Base-by-base conservation (phyloP, 2,888 invertebrate species). In the Liopterus haemorrhoidalis region DNA sequence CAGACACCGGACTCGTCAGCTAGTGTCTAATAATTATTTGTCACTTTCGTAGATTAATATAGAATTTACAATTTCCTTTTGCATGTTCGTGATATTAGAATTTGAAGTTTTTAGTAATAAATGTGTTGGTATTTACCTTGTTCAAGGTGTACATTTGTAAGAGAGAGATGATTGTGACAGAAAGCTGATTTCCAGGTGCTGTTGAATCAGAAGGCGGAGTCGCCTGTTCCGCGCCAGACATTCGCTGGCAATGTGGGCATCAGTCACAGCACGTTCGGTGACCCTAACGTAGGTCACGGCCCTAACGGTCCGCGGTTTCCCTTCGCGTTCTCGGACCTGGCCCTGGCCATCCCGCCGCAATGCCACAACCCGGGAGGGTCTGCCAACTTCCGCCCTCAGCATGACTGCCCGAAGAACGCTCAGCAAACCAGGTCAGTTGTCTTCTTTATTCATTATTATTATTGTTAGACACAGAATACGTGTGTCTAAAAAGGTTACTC, bases 251-350 rank as follows among this genome's bases (percentile, higher is more conserved):
- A 30, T 25, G 11, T 12, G 8, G 31, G 41, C 21, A 28, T 46
- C 14, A 19, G 41, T 11, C 46, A 40, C 25, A 24, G 32, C 5
- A 35, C 41, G 12, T 46, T 46, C 25, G 41, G 40, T 21, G 40
- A 41, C 33, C 41, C 46, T 9, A 41, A 33, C 36, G 36, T 41
- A 12, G 46, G 41, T 4, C 41, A 41, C 20, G 46, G 40, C 6
- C 41, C 41, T 5, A 46, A 41, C n/a, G 40, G 40, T 19, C 46
- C 46, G n/a, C 20, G 40, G 15, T 41, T 41, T 12, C 45, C 41
- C 21, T 37, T 41, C 19, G 22, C 20, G 8, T 33, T 32, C 24
- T 21, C 16, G 5, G 16, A 27, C 12, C 31, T 27, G 15, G 12
- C 31, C 3, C 24, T 9, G n/a, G 12, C 31, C 4, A 21, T 30